Conservation (phyloP, 2,797 vertebrate species). For the Hydrolagus colliei region DNA sequence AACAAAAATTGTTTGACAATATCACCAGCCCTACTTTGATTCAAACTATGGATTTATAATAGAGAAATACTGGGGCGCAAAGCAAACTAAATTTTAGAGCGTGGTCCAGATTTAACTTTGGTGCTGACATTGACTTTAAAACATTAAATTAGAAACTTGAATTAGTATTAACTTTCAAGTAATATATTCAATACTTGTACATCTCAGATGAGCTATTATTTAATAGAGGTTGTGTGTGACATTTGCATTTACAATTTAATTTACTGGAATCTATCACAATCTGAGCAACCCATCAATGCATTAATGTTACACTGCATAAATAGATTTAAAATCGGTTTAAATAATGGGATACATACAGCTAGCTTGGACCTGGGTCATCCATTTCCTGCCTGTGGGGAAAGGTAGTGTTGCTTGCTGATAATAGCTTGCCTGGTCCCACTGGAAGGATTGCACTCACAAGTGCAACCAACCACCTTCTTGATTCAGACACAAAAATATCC, state of each 20-base stretch:
- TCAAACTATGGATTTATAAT: too few species aligned
- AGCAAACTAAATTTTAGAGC: background rate
- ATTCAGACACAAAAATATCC: constrained; percentile 25
- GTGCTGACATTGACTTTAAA: background rate
- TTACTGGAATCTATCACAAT: background rate
- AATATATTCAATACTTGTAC: background rate
- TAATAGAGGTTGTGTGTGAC: background rate
- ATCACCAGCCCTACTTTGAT: too few species aligned
- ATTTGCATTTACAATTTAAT: background rate
- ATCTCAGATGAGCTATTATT: background rate
- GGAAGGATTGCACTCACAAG: constrained; percentile 16
- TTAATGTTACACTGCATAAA: constrained; percentile 12
- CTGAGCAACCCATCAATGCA: background rate
- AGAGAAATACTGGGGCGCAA: too few species aligned
- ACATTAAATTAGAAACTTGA: background rate
- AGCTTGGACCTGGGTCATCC: background rate
- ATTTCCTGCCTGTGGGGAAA: constrained; percentile 20
- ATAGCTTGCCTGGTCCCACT: constrained; percentile 10
- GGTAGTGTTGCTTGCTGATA: background rate
- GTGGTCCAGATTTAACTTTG: background rate
- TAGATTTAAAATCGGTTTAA: constrained; percentile 5
- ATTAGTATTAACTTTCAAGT: background rate
- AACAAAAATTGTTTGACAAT: too few species aligned
- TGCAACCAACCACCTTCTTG: constrained; percentile 7
- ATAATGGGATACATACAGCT: background rate